These are phyloP conservation scores for Miichthys miiuy DNA, from an alignment of 2,797 vertebrate species.

Conservation along the genomic window DNA sequence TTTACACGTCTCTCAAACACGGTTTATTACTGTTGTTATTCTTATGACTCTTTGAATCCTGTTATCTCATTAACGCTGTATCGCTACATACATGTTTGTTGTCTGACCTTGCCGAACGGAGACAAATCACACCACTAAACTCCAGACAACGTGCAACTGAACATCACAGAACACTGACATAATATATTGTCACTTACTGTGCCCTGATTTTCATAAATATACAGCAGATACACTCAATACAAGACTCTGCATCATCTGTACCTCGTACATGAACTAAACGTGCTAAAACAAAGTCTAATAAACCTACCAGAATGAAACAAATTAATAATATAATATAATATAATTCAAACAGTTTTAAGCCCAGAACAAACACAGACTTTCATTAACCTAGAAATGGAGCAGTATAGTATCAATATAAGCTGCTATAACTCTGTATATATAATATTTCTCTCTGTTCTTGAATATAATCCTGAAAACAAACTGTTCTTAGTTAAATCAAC, in stretches of 20 bases:
- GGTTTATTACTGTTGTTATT: background rate
- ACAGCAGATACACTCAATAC: background rate
- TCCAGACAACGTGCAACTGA: background rate
- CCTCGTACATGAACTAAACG: no score
- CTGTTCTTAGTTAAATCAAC: background rate
- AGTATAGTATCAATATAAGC: background rate
- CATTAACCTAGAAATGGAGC: no score
- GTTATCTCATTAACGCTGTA: background rate
- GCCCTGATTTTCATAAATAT: background rate
- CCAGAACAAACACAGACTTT: no score
- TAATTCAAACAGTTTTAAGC: no score
- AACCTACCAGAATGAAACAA: no score
- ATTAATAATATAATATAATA: no score
- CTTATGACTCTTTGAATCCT: background rate
- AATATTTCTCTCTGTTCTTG: no score
- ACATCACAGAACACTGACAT: background rate
- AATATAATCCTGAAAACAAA: background rate
- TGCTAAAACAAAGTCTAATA: no score
- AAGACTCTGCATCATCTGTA: background rate
- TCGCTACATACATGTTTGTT: background rate
- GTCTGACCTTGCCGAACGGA: background rate
- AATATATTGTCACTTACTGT: background rate
- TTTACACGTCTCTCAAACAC: background rate
- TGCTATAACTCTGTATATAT: background rate
- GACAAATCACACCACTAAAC: background rate